A percentile compares a stretch with the other conserved stretches of the same genome.
These are phyloP conservation scores for Cardinalis cardinalis DNA, from an alignment of 2,113 vertebrate species.

Conservation along the genomic window DNA sequence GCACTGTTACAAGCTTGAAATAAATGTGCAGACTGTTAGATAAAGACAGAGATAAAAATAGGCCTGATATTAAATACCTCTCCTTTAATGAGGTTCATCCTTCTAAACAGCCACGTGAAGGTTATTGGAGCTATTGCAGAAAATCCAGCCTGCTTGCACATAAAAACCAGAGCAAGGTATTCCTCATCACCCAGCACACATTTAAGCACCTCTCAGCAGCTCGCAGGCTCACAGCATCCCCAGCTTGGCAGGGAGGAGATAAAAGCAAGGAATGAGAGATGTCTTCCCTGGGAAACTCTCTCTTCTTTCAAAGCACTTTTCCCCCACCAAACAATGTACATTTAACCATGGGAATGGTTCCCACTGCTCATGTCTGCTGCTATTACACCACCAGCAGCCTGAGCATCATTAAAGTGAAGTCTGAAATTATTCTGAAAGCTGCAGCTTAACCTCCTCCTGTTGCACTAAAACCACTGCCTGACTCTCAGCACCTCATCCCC, in stretches of 20 bases:
- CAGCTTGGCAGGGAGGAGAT: neutral
- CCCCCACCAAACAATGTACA: neutral
- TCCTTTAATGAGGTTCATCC: slow-evolving; percentile 53
- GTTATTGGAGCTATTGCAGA: slow-evolving; percentile 30
- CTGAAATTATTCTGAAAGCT: neutral
- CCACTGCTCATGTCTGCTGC: neutral
- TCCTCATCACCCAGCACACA: slow-evolving; percentile 16
- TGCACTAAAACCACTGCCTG: neutral
- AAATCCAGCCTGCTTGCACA: slow-evolving; percentile 6
- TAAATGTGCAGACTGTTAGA: slow-evolving; percentile 26
- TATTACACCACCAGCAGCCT: neutral
- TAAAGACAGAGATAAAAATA: slow-evolving; percentile 60
- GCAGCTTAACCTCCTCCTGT: neutral
- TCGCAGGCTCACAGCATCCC: neutral
- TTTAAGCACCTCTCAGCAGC: neutral
- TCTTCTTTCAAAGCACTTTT: neutral
- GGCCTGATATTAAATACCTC: slow-evolving; percentile 49
- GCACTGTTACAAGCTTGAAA: slow-evolving; percentile 31
- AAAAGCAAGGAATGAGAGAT: slow-evolving; percentile 8
- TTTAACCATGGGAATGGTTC: neutral
- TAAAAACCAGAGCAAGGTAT: neutral
- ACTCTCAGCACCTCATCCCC: neutral
- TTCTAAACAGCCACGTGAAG: slow-evolving; percentile 17
- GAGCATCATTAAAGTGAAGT: neutral
- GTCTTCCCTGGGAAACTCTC: neutral